Conservation (phyloP, 2,888 invertebrate species). For the Hirtodrosophila confusa region DNA sequence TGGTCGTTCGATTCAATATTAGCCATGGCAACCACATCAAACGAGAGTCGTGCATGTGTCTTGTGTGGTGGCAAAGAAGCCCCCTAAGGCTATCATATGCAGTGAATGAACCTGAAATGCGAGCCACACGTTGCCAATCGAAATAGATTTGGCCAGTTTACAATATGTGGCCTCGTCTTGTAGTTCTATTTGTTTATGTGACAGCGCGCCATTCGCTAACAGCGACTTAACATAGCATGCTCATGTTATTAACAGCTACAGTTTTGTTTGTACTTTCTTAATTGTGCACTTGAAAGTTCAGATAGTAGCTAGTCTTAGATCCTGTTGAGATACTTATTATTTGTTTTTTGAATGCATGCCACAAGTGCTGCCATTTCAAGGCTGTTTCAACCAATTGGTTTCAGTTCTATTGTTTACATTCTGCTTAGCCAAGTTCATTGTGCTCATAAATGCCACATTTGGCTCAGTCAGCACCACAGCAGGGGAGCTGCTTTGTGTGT, state of each 20-base stretch:
- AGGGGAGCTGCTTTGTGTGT: neutral
- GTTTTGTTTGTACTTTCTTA: conserved; percentile 3
- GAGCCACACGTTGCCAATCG: conserved; percentile 25
- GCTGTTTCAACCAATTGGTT: conserved; percentile 9
- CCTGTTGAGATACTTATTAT: conserved; percentile 13
- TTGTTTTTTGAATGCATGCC: neutral
- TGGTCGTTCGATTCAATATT: conserved; percentile 19
- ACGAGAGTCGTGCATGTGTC: conserved; percentile 23
- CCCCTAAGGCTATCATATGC: conserved; percentile 29
- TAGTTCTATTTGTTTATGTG: too few relatives aligned
- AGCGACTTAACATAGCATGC: too few relatives aligned
- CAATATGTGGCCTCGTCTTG: conserved; percentile 18
- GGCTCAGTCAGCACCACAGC: conserved; percentile 1
- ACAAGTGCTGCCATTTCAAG: conserved; percentile 12
- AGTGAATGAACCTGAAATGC: conserved; percentile 69
- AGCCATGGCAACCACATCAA: conserved; percentile 32
- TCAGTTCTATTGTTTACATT: conserved; percentile 33
- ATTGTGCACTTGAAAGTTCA: neutral
- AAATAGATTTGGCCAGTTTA: conserved; percentile 23
- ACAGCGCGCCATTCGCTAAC: too few relatives aligned
- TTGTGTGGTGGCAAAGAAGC: conserved; percentile 37
- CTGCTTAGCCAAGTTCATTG: conserved; percentile 46
- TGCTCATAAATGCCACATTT: conserved; percentile 48
- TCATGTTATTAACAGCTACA: too few relatives aligned
- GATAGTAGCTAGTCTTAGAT: neutral